Conservation (phyloP, 2,888 invertebrate genomes). For the Pammene aurita region DNA sequence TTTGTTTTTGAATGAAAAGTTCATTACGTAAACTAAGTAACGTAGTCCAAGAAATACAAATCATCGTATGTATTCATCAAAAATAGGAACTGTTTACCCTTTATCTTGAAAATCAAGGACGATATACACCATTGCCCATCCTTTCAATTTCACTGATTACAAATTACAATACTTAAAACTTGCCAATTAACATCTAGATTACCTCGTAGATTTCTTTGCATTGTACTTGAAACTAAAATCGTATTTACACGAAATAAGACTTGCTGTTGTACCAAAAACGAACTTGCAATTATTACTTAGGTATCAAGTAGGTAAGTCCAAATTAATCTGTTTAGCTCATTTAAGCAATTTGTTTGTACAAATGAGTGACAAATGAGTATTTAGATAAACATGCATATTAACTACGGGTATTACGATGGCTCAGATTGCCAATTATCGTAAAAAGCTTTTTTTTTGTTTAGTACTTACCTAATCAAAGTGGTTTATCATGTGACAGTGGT, state of each 20-base stretch:
- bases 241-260: neutral
- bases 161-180: neutral
- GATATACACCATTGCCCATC: conserved; percentile 43
- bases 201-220: neutral
- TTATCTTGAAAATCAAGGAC: conserved; percentile 40
- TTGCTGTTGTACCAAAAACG: neutral
- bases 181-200: neutral
- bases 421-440: conserved; percentile 16
- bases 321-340: conserved; percentile 46
- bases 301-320: conserved; percentile 27
- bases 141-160: conserved; percentile 19
- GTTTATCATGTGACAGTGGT: neutral
- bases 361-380: conserved; percentile 35
- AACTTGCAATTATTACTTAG: neutral
- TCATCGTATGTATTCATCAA: neutral
- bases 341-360: conserved; percentile 47
- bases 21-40: too few species aligned
- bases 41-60: too few species aligned
- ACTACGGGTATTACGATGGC: conserved; percentile 23
- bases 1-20: too few species aligned
- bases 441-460: neutral
- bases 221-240: neutral
- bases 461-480: neutral
- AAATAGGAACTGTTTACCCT: conserved; percentile 24
- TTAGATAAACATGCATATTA: conserved; percentile 17